phyloP scores from a whole-genome alignment of 2,797 vertebrate species.

The Ataeniobius toweri region DNA sequence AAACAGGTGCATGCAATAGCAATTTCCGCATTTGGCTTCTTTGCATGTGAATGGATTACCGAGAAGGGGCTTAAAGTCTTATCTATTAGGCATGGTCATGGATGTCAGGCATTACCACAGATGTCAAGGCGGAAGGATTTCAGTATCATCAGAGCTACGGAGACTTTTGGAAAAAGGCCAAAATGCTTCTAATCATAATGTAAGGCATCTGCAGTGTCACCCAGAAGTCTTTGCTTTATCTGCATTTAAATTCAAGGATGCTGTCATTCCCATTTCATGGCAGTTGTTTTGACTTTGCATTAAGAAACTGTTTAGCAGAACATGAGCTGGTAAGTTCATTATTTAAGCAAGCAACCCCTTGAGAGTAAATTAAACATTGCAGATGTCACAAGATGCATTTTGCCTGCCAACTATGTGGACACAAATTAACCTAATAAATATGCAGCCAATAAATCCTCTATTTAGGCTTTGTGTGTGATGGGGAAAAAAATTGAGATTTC shows the following conservation, averaged over 20 bases:
- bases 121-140: slow-evolving; percentile 36
- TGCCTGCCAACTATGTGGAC: neutral
- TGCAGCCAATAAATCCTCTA: neutral
- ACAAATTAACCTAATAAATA: slow-evolving; percentile 24
- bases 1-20: slow-evolving; percentile 12
- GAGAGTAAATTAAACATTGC: slow-evolving; percentile 16
- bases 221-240: neutral
- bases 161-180: slow-evolving; percentile 1
- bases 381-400: slow-evolving; percentile 31
- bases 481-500: neutral
- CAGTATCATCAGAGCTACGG: neutral
- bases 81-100: slow-evolving; percentile 45
- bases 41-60: slow-evolving; percentile 52
- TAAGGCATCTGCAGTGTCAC: neutral
- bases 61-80: slow-evolving; percentile 57
- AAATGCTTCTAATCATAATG: neutral
- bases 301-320: neutral
- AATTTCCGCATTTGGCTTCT: slow-evolving; percentile 32
- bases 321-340: neutral
- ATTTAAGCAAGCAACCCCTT: slow-evolving; percentile 14
- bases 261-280: neutral
- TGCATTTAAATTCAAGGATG: neutral
- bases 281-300: neutral
- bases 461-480: neutral
- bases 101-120: slow-evolving; percentile 43